phyloP scores from a whole-genome alignment of 2,888 invertebrate species.

The Habroteleia sp. region DNA sequence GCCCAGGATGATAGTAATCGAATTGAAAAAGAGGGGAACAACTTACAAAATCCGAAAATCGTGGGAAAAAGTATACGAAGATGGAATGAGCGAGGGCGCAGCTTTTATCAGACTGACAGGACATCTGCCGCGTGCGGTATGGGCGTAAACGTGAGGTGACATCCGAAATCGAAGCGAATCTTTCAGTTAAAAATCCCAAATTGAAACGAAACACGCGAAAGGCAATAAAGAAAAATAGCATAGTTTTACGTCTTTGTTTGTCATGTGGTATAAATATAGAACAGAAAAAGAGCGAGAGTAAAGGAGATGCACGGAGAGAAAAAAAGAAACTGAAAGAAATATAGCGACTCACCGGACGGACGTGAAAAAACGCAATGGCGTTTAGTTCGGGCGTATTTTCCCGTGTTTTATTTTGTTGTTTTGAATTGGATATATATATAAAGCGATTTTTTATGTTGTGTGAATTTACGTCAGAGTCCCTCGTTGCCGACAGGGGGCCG shows the following conservation, averaged over 20 bases:
- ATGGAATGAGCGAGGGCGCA: constrained; percentile 8
- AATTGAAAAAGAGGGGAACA: background rate
- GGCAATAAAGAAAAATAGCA: too few species aligned
- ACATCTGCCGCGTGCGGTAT: constrained; percentile 23
- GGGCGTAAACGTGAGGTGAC: constrained; percentile 33
- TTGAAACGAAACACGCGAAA: too few species aligned
- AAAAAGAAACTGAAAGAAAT: background rate
- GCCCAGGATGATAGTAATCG: background rate
- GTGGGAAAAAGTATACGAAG: too few species aligned
- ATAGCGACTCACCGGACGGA: constrained; percentile 26
- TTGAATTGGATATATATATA: too few species aligned
- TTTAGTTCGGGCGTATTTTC: constrained; percentile 5
- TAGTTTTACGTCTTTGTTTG: constrained; percentile 1
- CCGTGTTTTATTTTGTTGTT: constrained; percentile 4
- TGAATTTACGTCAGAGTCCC: constrained; percentile 3
- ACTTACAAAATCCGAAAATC: too few species aligned
- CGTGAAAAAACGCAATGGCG: constrained; percentile 14
- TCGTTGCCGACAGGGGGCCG: constrained; percentile 31
- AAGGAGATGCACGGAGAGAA: too few species aligned
- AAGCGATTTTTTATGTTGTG: too few species aligned
- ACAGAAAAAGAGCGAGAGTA: too few species aligned
- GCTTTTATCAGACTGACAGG: constrained; percentile 21
- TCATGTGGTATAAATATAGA: too few species aligned
- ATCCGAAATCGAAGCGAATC: background rate
- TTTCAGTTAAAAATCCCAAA: too few species aligned